Evolutionary conservation across 2,888 invertebrate species (phyloP), one percentile per base, ranked within the genome.

Genomic region (Patella depressa): DNA sequence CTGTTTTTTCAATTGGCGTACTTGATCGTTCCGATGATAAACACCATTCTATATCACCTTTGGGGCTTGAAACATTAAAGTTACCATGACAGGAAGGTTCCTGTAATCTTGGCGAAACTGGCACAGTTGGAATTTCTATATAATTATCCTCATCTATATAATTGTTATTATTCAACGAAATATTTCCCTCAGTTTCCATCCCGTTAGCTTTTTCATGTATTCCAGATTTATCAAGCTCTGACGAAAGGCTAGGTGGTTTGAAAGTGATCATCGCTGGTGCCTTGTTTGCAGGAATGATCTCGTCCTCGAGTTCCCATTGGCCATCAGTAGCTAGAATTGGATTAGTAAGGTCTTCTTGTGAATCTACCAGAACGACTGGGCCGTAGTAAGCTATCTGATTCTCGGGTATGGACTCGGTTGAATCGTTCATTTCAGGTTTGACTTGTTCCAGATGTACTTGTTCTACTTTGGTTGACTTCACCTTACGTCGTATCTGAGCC

Each of bases 311-410:
- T 45, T 45, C 45, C 45, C 45, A 45, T 45, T 45, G 45, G 45
- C 45, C 45, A 45, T 9, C 45, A 45, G 45, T 45, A 45, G 7
- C 9, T 7, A 45, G 45, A 45, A 9, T 9, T 9, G 45, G 45
- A 45, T 45, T 45, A 45, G 45, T 45, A 45, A 45, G 45, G 9
- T 45, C 45, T 45, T 65, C 65, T 19, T 24, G 19, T 11, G 65
- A 65, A 24, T n/a, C 65, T 24, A 24, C 24, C 3, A 65, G 65
- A 65, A 65, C 65, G 65, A 65, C 65, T 24, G 65, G 65, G 14
- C 65, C 65, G 65, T 24, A 65, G 24, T 65, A 65, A 65, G 65
- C 65, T 24, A 65, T 65, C 65, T 65, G 65, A 19, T 65, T 24
- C 19, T 65, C 19, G 15, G 24, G 24, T 12, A 11, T 65, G 11